These are phyloP conservation scores for Cyprinodon diabolis DNA, from an alignment of 2,797 vertebrate species.

Conservation along the genomic window DNA sequence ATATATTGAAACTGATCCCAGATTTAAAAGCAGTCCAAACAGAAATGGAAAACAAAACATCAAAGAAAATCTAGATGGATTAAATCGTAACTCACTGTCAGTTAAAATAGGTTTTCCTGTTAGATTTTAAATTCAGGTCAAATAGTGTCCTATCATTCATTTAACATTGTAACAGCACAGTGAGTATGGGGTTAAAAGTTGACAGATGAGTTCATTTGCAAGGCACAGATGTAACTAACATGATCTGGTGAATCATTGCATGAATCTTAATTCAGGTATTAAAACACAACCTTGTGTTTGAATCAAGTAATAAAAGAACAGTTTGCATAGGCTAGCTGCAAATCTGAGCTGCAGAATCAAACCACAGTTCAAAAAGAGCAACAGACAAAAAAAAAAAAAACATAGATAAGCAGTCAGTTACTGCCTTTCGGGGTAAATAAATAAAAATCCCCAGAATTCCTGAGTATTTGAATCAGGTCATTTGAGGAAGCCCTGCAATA, in stretches of 20 bases:
- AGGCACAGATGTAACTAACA: background rate
- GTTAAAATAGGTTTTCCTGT: too few species aligned
- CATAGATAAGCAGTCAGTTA: background rate
- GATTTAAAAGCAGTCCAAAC: too few species aligned
- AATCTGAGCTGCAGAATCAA: background rate
- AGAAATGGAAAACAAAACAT: too few species aligned
- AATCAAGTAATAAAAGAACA: too few species aligned
- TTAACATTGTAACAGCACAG: too few species aligned
- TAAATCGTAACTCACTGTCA: too few species aligned
- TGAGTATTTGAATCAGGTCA: background rate
- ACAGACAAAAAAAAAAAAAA: background rate
- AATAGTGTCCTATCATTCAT: too few species aligned
- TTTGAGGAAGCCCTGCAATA: background rate
- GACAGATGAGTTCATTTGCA: background rate
- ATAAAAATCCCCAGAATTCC: background rate
- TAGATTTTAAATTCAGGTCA: too few species aligned
- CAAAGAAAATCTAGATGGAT: too few species aligned
- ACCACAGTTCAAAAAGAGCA: background rate
- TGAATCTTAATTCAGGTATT: background rate
- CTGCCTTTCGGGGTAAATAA: constrained; percentile 13
- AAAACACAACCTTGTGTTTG: background rate
- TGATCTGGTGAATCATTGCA: background rate
- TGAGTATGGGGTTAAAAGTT: background rate
- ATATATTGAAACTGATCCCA: too few species aligned
- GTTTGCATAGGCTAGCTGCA: background rate